Evolutionary conservation across 1,140 invertebrate genomes (phyloP).

Genomic region (Macrostomum lignano): DNA sequence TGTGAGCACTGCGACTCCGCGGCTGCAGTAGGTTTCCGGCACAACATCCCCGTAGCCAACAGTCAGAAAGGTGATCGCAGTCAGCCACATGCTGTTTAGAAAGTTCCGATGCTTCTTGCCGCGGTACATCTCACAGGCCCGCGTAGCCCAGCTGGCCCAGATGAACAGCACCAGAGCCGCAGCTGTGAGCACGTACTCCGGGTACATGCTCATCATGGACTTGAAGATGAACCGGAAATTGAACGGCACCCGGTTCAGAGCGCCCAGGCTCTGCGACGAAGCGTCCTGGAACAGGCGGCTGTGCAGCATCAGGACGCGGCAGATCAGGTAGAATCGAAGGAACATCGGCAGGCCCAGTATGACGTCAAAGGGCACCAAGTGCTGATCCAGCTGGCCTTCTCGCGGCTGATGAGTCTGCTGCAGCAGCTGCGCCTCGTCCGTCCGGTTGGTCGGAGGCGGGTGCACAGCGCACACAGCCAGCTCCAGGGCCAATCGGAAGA

Average conservation of each 20-base stretch:
- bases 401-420: background rate
- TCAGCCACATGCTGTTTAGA: slow-evolving; percentile 22
- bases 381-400: background rate
- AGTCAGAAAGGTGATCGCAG: slow-evolving; percentile 22
- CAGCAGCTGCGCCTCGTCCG: background rate
- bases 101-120: slow-evolving; percentile 12
- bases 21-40: slow-evolving; percentile 21
- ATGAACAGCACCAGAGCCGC: slow-evolving; percentile 17
- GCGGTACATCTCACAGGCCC: slow-evolving; percentile 9
- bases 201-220: slow-evolving; percentile 21
- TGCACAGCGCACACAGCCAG: slow-evolving; percentile 18
- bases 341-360: background rate
- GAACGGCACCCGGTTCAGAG: slow-evolving; percentile 21
- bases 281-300: background rate
- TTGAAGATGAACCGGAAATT: slow-evolving; percentile 25
- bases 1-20: slow-evolving; percentile 20
- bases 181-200: slow-evolving; percentile 18
- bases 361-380: background rate
- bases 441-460: slow-evolving; percentile 15
- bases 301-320: slow-evolving; percentile 1
- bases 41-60: slow-evolving; percentile 27
- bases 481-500: slow-evolving; percentile 14
- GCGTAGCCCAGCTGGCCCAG: slow-evolving; percentile 17
- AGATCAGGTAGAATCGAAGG: background rate
- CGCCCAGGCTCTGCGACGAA: slow-evolving; percentile 14